Evolutionary conservation across 2,797 vertebrate species (phyloP).

Genomic region (Anisognathus igniventris): DNA sequence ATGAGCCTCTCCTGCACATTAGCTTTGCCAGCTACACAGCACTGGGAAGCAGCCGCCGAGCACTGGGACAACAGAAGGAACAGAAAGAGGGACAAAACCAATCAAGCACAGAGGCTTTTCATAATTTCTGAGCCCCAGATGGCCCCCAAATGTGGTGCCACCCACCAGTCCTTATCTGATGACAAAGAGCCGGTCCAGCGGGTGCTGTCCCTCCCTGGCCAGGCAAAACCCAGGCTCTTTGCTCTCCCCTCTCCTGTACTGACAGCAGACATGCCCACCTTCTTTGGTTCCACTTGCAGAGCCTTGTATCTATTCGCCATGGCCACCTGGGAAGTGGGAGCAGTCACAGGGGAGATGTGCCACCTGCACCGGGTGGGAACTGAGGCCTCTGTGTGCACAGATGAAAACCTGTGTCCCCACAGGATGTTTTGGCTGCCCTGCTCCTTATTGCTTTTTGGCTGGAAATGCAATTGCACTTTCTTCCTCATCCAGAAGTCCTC

Average conservation of each 20-base stretch:
- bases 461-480: not conserved
- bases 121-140: not conserved
- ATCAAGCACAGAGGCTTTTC: not conserved
- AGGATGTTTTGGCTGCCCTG: not conserved
- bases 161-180: not conserved
- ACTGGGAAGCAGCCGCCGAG: not conserved
- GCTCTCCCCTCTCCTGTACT: not conserved
- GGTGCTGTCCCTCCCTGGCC: not conserved
- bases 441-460: not conserved
- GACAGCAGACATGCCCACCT: not conserved
- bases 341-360: not conserved
- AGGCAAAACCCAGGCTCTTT: not conserved
- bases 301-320: too few relatives aligned
- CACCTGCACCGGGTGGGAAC: not conserved
- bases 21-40: not conserved
- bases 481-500: conserved; percentile 22
- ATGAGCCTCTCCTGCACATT: not conserved
- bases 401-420: not conserved
- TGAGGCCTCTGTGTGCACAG: not conserved
- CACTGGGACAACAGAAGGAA: not conserved
- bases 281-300: not conserved
- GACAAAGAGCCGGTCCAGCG: not conserved
- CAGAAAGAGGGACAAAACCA: not conserved
- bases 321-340: not conserved
- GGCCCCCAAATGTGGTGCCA: not conserved